Base-by-base conservation (phyloP, 2,113 vertebrate genomes). In the Chlorodrepanis virens region DNA sequence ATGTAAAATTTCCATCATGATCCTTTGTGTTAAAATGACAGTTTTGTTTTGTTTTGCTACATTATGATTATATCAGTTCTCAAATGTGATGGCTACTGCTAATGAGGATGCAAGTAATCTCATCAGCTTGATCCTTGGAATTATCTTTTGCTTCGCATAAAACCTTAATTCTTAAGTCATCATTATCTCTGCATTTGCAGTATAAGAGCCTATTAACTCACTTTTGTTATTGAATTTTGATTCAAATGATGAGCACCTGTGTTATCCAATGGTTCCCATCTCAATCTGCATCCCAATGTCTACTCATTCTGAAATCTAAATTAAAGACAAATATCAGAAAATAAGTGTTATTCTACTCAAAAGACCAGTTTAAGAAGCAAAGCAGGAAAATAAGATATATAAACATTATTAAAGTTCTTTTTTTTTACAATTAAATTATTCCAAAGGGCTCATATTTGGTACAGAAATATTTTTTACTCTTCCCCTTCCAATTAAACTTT, bases 121-220 rank as follows among this genome's bases (percentile, higher is more conserved):
- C 50, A 88, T 72, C 47, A 91, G 22, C 77, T 87, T 82, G 56
- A 75, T 84, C 80, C 59, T 63, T 93, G 68, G 67, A 52, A 88
- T 92, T 88, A 63, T 96, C 53, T 93, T 93, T 87, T 95, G 77
- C 56, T 60, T 88, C 71, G 92, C 81, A 80, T 92, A 94, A 93
- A 95, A 91, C 96, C 93, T 96, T 92, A n/a, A 77, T 92, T 96
- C 83, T 89, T 76, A 84, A 94, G 90, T 97, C 86, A 81, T 96
- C 80, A 87, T 96, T 65, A 91, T 52, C 70, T 90, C 80, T 77
- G 57, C 49, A 74, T 63, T 65, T 87, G 67, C 83, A 89, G 71
- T 90, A 69, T 76, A 92, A 94, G 75, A 93, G 64, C 29, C 84
- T 96, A 89, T 97, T 95, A 88, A 83, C 42, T 94, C 67, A 90